These are phyloP conservation scores for Eupithecia centaureata DNA, from an alignment of 2,888 invertebrate species.

Conservation along the genomic window DNA sequence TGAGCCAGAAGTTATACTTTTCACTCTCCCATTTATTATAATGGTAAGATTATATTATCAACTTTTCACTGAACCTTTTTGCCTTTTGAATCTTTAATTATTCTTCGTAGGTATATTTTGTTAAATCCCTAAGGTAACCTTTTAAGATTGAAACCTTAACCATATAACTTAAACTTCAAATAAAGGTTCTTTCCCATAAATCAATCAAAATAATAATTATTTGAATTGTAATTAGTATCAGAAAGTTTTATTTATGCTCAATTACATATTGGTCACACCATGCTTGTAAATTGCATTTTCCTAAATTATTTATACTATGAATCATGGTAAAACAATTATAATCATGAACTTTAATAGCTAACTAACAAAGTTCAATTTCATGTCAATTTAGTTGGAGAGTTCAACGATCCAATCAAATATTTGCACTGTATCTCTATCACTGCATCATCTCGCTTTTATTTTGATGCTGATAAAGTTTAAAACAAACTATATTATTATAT, in stretches of 20 bases:
- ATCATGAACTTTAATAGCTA: conserved; percentile 12
- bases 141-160: too few relatives aligned
- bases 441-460: conserved; percentile 2
- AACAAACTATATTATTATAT: neutral
- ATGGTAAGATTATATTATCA: too few relatives aligned
- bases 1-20: too few relatives aligned
- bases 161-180: neutral
- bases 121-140: neutral
- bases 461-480: neutral
- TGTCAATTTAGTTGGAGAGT: conserved; percentile 29
- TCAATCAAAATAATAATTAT: neutral
- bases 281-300: conserved; percentile 7
- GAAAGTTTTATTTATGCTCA: conserved; percentile 9
- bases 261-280: conserved; percentile 12
- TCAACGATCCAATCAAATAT: conserved; percentile 35
- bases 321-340: conserved; percentile 14
- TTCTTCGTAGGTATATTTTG: too few relatives aligned
- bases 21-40: too few relatives aligned
- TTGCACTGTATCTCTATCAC: conserved; percentile 28
- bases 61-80: too few relatives aligned
- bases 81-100: too few relatives aligned
- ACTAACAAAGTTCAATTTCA: conserved; percentile 21
- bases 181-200: conserved; percentile 3
- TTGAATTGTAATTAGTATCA: neutral
- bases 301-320: neutral